phyloP scores from a whole-genome alignment of 2,113 vertebrate genomes.

The Paracanthobrama guichenoti region DNA sequence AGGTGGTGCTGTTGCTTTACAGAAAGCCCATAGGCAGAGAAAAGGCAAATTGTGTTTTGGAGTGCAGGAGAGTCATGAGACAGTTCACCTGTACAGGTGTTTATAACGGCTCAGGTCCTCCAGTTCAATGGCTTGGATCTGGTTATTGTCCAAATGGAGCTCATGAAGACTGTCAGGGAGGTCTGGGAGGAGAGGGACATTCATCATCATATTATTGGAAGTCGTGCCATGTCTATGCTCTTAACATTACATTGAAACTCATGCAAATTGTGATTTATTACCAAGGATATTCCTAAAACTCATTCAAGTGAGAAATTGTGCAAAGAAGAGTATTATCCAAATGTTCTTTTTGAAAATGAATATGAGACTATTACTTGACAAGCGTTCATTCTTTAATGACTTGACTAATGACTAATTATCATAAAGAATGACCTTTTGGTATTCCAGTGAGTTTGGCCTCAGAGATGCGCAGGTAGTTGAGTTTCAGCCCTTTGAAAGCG shows the following conservation, averaged over 20 bases:
- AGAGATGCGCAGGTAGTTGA: conserved; percentile 89
- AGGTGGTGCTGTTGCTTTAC: conserved; percentile 61
- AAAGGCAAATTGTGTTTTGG: background rate
- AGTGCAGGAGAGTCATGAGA: background rate
- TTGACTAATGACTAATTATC: background rate
- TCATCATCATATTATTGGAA: conserved; percentile 3
- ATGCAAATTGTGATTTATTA: background rate
- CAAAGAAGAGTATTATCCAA: background rate
- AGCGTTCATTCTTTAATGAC: background rate
- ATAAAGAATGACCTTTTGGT: conserved; percentile 82
- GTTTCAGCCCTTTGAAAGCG: conserved; percentile 88
- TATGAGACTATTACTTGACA: background rate
- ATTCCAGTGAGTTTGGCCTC: conserved; percentile 86
- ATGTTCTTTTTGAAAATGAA: background rate
- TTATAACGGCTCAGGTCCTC: conserved; percentile 87
- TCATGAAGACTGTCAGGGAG: conserved; percentile 85
- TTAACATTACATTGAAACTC: background rate
- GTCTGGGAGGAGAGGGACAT: conserved; percentile 67
- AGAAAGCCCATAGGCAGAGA: background rate
- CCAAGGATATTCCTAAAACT: background rate
- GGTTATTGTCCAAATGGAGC: conserved; percentile 87
- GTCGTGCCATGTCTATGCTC: background rate
- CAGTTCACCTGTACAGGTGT: conserved; percentile 78
- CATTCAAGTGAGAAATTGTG: conserved; percentile 13
- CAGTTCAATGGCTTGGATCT: conserved; percentile 86